Base-by-base conservation (phyloP, 2,888 invertebrate genomes). In the Caenorhabditis afra region DNA sequence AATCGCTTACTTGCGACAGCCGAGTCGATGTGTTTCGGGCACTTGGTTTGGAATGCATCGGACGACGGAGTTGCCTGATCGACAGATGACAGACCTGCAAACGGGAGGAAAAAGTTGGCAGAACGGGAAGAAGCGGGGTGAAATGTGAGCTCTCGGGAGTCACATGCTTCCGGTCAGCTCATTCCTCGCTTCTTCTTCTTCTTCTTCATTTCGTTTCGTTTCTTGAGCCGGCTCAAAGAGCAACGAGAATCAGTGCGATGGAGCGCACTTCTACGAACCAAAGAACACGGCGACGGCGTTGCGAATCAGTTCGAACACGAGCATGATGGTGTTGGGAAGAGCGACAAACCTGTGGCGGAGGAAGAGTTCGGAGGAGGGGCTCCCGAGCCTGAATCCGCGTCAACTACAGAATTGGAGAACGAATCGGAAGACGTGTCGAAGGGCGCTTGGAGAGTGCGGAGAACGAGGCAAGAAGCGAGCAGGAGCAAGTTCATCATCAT, bases 11-110 rank as follows among this genome's bases (percentile, higher is more conserved):
- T 77, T 53, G 81, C 79, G 39, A 81, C 77, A 41, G 81, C 74
- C 11, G 84, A 79, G 18, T 83, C 81, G n/a, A 83, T 37, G 47
- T 71, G 77, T 44, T 82, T 81, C 49, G 79, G 82, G 53, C 83
- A 85, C 41, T 81, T 83, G 12, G 78, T 65, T 12, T 58, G 66
- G 23, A 49, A 61, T 37, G 41, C 45, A 39, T 77, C 53, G 45
- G 47, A 23, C 8, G 65, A 53, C 4, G 53, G 61, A 2, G 18
- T 22, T 14, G 67, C 45, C 7, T 65, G 67, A 50, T 74, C 67
- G 29, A 70, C 35, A 41, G 67, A 62, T 23, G 67, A 61, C 18
- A 78, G 66, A 35, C 81, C 81, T 81, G 73, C 35, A 66, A 58
- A 18, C 20, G 44, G 10, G 47, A 35, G 47, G 29, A 53, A 20